phyloP scores from a whole-genome alignment of 1,140 invertebrate genomes.

The Drosophila rhopaloa region DNA sequence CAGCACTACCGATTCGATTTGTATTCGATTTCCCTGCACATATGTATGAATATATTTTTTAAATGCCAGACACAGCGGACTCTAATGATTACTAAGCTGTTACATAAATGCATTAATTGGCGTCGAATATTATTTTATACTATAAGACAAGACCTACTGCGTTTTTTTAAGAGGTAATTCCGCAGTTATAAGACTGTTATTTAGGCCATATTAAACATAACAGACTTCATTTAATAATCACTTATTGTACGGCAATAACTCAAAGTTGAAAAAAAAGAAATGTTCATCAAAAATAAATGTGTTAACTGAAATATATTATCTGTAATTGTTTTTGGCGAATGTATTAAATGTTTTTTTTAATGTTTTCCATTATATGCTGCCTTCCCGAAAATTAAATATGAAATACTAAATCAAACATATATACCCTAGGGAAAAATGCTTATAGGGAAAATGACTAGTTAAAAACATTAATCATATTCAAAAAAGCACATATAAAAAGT shows the following conservation, averaged over 20 bases:
- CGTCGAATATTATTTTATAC: conserved; percentile 1
- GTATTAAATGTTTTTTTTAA: not conserved
- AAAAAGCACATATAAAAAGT: too few relatives aligned
- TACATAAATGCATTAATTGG: conserved; percentile 16
- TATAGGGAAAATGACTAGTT: too few relatives aligned
- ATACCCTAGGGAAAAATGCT: too few relatives aligned
- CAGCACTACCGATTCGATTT: not conserved
- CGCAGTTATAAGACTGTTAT: too few relatives aligned
- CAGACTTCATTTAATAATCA: conserved; percentile 8
- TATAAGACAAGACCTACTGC: not conserved
- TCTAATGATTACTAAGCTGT: conserved; percentile 8
- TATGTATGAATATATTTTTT: not conserved
- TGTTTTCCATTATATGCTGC: too few relatives aligned
- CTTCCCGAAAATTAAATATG: too few relatives aligned
- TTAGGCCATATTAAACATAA: not conserved
- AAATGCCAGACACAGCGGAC: conserved; percentile 1
- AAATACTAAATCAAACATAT: too few relatives aligned
- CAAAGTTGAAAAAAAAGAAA: not conserved
- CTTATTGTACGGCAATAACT: conserved; percentile 6
- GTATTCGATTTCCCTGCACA: not conserved
- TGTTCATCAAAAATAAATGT: conserved; percentile 2
- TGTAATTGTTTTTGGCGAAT: not conserved
- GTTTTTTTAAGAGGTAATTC: not conserved
- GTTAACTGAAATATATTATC: not conserved
- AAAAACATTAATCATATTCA: too few relatives aligned